Evolutionary conservation across 1,140 invertebrate genomes (phyloP).

Genomic region (Sarcophaga bullata): DNA sequence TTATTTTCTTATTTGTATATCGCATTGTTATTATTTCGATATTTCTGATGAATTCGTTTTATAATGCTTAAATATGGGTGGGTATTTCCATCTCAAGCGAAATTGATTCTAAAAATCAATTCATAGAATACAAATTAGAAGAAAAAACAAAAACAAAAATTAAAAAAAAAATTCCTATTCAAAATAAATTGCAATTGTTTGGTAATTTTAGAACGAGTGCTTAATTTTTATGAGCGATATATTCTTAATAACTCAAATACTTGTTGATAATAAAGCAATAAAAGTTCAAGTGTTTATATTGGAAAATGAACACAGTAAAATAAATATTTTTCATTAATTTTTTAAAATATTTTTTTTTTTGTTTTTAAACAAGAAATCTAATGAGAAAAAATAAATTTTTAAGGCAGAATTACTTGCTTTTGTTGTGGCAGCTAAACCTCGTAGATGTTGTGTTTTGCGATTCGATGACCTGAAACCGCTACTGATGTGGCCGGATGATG

Average conservation of each 20-base stretch:
- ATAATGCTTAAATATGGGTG: too few species aligned
- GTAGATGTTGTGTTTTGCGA: slow-evolving; percentile 29
- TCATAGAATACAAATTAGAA: too few species aligned
- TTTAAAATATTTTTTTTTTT: not conserved
- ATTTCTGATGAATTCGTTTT: too few species aligned
- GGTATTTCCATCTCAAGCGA: too few species aligned
- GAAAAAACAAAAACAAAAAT: too few species aligned
- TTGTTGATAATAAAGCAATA: slow-evolving; percentile 29
- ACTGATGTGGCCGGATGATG: not conserved
- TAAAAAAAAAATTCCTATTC: too few species aligned
- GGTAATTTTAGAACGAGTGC: not conserved
- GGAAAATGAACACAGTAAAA: slow-evolving; percentile 16
- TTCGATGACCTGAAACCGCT: not conserved
- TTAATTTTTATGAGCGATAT: not conserved
- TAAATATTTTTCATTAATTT: slow-evolving; percentile 6
- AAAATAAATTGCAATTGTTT: too few species aligned
- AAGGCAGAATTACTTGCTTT: slow-evolving; percentile 62
- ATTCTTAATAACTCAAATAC: not conserved
- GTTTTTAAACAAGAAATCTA: not conserved
- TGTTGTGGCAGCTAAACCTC: slow-evolving; percentile 31
- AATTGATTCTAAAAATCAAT: too few species aligned
- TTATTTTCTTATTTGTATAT: too few species aligned
- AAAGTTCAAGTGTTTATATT: too few species aligned
- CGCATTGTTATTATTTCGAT: too few species aligned
- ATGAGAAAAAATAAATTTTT: not conserved